These are phyloP conservation scores for Rotaria socialis DNA, from an alignment of 2,888 invertebrate genomes.

Conservation along the genomic window DNA sequence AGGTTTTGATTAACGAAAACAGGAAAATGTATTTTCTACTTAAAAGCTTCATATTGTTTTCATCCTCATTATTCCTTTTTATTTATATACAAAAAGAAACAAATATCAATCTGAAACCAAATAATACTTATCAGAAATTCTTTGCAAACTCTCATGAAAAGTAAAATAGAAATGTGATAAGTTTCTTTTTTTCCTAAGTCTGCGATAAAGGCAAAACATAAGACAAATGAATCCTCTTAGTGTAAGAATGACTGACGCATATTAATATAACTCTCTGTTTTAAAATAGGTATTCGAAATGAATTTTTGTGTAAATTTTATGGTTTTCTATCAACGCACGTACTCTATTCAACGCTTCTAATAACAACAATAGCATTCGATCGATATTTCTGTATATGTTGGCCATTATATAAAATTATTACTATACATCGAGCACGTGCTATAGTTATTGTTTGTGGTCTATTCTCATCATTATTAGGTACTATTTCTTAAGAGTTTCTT, in stretches of 20 bases:
- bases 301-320: slow-evolving; percentile 33
- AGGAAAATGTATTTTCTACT: no score
- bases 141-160: no score
- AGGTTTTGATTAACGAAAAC: no score
- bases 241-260: neutral
- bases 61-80: no score
- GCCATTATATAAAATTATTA: slow-evolving; percentile 37
- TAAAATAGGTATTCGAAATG: neutral
- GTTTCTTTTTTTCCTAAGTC: neutral
- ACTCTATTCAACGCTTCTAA: slow-evolving; percentile 8
- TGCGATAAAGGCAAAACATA: neutral
- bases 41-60: no score
- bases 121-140: no score
- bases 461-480: slow-evolving; percentile 24
- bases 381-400: slow-evolving; percentile 36
- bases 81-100: no score
- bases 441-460: slow-evolving; percentile 1
- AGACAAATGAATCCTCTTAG: neutral
- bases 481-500: neutral
- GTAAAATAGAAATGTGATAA: no score
- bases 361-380: slow-evolving; percentile 30
- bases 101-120: no score
- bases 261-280: neutral
- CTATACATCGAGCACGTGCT: neutral
- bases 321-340: slow-evolving; percentile 27